These are phyloP conservation scores for Amblyraja radiata DNA, from an alignment of 2,797 vertebrate species.

Conservation along the genomic window DNA sequence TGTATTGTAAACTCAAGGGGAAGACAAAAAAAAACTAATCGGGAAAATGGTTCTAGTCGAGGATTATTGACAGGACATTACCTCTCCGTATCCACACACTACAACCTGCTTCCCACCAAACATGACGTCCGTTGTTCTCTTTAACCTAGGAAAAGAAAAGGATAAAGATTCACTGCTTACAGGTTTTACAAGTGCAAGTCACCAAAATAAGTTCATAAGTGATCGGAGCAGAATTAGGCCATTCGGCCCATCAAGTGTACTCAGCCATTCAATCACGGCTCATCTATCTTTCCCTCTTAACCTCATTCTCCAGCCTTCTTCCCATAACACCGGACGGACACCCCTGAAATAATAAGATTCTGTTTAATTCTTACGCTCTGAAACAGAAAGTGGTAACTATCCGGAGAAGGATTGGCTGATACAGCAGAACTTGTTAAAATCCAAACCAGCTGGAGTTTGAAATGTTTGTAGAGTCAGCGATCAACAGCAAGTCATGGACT, in stretches of 20 bases:
- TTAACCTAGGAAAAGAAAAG: conserved; percentile 67
- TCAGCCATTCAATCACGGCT: too few species aligned
- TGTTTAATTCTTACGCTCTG: background rate
- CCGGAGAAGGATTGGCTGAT: background rate
- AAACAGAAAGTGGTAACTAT: background rate
- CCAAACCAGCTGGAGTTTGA: background rate
- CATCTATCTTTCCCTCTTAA: too few species aligned
- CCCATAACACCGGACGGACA: too few species aligned
- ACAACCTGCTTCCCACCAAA: conserved; percentile 97
- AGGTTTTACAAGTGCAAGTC: background rate
- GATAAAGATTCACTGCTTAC: background rate
- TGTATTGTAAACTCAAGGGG: background rate
- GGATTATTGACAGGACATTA: conserved; percentile 49
- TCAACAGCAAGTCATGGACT: too few species aligned
- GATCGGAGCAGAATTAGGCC: too few species aligned
- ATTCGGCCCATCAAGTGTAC: too few species aligned
- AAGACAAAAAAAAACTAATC: background rate
- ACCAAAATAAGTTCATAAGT: too few species aligned
- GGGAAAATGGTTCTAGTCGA: background rate
- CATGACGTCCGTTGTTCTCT: conserved; percentile 98
- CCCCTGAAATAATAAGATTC: background rate
- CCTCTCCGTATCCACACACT: conserved; percentile 97
- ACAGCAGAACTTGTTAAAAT: background rate
- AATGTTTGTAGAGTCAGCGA: too few species aligned
- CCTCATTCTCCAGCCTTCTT: too few species aligned